A percentile compares a stretch with the other conserved stretches of the same genome.
Evolutionary conservation across 2,888 invertebrate species (phyloP).

Genomic region (Gasteruption jaculator): DNA sequence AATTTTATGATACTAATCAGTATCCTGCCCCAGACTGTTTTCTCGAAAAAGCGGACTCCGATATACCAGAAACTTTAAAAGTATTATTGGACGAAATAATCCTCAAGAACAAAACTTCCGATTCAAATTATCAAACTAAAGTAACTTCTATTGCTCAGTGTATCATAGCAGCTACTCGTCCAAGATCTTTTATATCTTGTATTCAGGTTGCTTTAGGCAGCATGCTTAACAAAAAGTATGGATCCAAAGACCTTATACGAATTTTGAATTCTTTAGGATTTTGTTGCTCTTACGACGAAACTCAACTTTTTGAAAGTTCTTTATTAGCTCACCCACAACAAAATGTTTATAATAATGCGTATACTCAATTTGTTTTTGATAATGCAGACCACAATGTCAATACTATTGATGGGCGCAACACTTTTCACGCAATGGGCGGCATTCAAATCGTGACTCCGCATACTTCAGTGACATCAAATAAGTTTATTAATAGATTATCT

Average conservation of each 20-base stretch:
- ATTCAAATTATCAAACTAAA: not conserved
- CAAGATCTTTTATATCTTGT: constrained; percentile 36
- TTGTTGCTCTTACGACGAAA: constrained; percentile 22
- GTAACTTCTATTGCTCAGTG: constrained; percentile 6
- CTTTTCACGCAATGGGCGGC: constrained; percentile 15
- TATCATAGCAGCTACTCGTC: constrained; percentile 26
- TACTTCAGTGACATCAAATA: constrained; percentile 2
- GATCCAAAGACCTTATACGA: constrained; percentile 31
- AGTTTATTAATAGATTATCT: not conserved
- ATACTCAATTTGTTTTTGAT: constrained; percentile 13
- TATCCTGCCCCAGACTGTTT: constrained; percentile 20
- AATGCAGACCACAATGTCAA: constrained; percentile 12
- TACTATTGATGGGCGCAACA: constrained; percentile 11
- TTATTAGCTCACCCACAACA: not conserved
- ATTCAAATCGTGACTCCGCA: constrained; percentile 12
- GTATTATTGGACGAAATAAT: constrained; percentile 22
- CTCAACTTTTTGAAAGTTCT: constrained; percentile 24
- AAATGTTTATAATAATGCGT: constrained; percentile 4
- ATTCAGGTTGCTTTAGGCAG: constrained; percentile 32
- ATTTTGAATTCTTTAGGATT: constrained; percentile 31
- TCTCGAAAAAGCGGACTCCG: constrained; percentile 1
- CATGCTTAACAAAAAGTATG: constrained; percentile 32
- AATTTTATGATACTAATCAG: constrained; percentile 28
- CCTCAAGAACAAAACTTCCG: constrained; percentile 3
- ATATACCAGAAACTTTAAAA: constrained; percentile 29